Base-by-base conservation (phyloP, 2,797 vertebrate genomes). In the Apogon talboti region DNA sequence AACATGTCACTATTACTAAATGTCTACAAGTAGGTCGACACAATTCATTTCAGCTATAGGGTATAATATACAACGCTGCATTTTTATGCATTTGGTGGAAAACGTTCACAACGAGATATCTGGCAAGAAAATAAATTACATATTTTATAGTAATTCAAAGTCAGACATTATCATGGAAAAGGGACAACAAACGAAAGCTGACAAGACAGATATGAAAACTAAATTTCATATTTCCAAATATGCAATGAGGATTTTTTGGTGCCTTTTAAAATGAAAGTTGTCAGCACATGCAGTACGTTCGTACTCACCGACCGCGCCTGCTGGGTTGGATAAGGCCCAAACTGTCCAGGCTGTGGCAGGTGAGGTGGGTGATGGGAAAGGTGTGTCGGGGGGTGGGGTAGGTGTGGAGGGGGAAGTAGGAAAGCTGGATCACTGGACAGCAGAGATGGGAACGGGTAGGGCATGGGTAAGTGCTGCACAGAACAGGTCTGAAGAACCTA, bases 401-500 rank as follows among this genome's bases (percentile, higher is more conserved):
- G 87, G 81, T 92, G 91, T 47, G 88, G 91, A 50, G 91, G 87
- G 0, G 90, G 91, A 6, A 98, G 94, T 76, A 99, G 93, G 90
- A 99, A 99, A 44, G 97, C 92, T 0, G 95, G 95, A 66, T 99
- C 97, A 66, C 95, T 96, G 88, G 98, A 96, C 79, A 99, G 94
- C 81, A 99, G 93, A 12, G 98, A 97, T 13, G 97, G 97, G 89
- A 99, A 99, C 0, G 96, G 94, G 79, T 99, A 99, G 54, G 96
- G 95, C 84, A 99, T 96, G 16, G 98, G 98, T 72, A 99, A 92
- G 88, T 99, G 98, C 89, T 99, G 98, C 79, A 99, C 97, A 41
- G 98, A 99, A 87, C 98, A 99, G 0, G 96, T 95, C 77, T 97
- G 97, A 83, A 99, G 94, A 93, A 99, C 95, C 98, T 98, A 61